Evolutionary conservation across 2,797 vertebrate genomes (phyloP), one percentile per base, ranked within the genome.

Genomic region (Chaetophractus vellerosus): DNA sequence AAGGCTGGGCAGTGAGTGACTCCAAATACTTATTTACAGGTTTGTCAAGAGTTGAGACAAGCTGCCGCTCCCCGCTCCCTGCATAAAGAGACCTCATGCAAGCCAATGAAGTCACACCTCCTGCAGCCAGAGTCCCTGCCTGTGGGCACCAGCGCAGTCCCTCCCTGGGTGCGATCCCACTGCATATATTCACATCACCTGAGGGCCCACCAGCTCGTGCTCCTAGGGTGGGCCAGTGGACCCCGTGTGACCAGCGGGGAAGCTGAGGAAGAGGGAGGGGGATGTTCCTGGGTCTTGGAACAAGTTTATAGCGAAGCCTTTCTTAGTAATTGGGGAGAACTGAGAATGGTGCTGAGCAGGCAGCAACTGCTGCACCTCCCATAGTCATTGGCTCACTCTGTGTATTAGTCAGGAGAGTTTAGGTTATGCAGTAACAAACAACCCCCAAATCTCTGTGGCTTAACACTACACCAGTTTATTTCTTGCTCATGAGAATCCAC

Each of bases 1-100:
- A 41, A 84, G 21, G 33, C 57, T 0, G 0, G 71, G 80, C 89
- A 83, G 6, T 36, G 24, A 93, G 41, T 33, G 64, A 79, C 69
- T 69, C 89, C 79, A 61, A 88, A 95, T 86, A 79, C 72, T 85
- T 95, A 88, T 95, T 85, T 71, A 96, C 80, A 79, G 50, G 33
- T 93, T 61, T 69, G 7, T 52, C 72, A 31, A 74, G 87, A 87
- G 63, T 71, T 33, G 33, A 38, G 69, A 31, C 3, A 31, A 72
- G 64, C 4, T 33, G 9, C 57, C 75, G 79, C 74, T 55, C 21
- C 36, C 26, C 21, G 8, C 41, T 87, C 38, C 69, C 93, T 74
- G 91, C 91, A 91, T 87, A 86, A 81, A 83, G 61, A 93, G 69
- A 45, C 59, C 59, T 95, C 90, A 41, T 69, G 90, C 90, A 96